phyloP scores from a whole-genome alignment of 2,888 invertebrate species.

The Nymphalis urticae region DNA sequence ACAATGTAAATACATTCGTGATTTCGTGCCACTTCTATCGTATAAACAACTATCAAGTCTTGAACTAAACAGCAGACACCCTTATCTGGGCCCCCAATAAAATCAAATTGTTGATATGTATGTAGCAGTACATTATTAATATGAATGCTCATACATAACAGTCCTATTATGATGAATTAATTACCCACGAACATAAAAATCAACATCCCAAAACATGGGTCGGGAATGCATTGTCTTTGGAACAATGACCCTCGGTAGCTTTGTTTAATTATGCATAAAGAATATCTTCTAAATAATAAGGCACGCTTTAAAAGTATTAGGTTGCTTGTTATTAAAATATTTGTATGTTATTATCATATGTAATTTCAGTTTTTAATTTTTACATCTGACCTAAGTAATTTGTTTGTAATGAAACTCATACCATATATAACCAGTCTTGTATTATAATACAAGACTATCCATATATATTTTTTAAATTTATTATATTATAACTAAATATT shows the following conservation, averaged over 20 bases:
- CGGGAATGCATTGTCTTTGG: constrained; percentile 58
- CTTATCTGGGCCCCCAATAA: constrained; percentile 47
- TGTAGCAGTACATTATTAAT: constrained; percentile 49
- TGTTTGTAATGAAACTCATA: neutral
- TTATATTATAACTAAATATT: too few species aligned
- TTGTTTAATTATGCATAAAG: constrained; percentile 42
- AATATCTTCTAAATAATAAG: constrained; percentile 36
- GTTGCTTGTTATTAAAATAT: too few species aligned
- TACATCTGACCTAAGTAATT: too few species aligned
- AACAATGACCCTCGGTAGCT: constrained; percentile 53
- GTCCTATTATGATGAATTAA: constrained; percentile 53
- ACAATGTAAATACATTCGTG: constrained; percentile 26
- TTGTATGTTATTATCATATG: too few species aligned
- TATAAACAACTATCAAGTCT: constrained; percentile 33
- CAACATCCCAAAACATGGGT: constrained; percentile 59
- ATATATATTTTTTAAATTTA: too few species aligned
- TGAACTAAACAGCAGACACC: constrained; percentile 40
- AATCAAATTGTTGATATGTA: constrained; percentile 50
- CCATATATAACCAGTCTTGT: too few species aligned
- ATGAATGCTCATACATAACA: constrained; percentile 46
- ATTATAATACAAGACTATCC: too few species aligned
- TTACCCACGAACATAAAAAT: constrained; percentile 53
- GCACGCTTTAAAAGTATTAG: constrained; percentile 3
- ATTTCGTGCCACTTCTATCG: constrained; percentile 31
- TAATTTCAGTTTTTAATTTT: too few species aligned